phyloP scores from a whole-genome alignment of 2,888 invertebrate species.

The Nipponacmea schrenckii region DNA sequence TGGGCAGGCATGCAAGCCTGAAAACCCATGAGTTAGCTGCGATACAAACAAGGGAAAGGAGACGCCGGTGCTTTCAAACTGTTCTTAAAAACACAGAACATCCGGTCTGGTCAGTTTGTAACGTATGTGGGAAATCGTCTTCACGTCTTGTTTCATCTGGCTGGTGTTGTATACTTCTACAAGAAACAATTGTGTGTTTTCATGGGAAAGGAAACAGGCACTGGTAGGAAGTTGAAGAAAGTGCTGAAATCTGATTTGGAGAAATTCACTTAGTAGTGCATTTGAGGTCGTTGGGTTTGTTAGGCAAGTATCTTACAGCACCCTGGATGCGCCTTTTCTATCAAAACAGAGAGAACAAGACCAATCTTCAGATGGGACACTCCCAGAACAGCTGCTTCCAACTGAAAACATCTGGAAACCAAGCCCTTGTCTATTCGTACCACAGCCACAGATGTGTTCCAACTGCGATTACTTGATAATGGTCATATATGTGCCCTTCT shows the following conservation, averaged over 20 bases:
- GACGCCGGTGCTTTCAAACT: neutral
- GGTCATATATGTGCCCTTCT: neutral
- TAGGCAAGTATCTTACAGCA: neutral
- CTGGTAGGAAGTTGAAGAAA: neutral
- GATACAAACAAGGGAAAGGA: neutral
- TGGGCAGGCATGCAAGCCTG: neutral
- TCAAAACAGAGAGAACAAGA: conserved; percentile 3
- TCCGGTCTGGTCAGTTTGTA: neutral
- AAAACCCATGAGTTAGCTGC: neutral
- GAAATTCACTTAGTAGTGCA: neutral
- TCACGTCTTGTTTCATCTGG: neutral
- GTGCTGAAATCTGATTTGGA: neutral
- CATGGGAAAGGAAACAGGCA: neutral
- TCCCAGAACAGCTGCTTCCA: neutral
- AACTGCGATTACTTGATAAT: neutral
- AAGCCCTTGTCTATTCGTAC: neutral
- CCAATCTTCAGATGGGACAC: neutral
- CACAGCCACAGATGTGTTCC: neutral
- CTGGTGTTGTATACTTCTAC: neutral
- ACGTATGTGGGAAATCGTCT: neutral
- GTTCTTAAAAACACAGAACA: neutral
- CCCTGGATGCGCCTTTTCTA: conserved; percentile 3
- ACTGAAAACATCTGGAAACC: neutral
- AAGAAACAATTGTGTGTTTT: neutral
- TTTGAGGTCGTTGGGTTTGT: neutral